Percentiles rank a stretch among this genome's conserved stretches.
Conservation (phyloP, 2,888 invertebrate genomes). For the Cheilosia urbana region DNA sequence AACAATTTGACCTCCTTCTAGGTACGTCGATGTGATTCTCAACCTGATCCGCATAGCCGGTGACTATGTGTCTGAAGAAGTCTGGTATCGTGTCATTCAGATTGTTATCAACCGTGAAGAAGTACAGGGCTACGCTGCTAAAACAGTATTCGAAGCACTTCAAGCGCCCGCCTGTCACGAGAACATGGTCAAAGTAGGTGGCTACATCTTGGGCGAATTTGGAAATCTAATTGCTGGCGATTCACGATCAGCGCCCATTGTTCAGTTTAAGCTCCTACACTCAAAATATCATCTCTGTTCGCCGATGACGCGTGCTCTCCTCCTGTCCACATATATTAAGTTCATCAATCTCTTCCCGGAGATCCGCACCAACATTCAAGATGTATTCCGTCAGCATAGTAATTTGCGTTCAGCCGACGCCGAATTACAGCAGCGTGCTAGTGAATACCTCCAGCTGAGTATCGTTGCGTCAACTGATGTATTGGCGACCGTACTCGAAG, state of each 20-base stretch:
- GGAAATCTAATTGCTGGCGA: slow-evolving; percentile 99
- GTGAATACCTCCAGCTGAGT: slow-evolving; percentile 98
- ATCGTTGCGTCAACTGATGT: slow-evolving; percentile 98
- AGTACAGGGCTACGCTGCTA: slow-evolving; percentile 99
- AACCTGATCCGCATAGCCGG: slow-evolving; percentile 99
- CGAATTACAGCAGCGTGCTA: slow-evolving; percentile 98
- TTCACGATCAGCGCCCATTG: slow-evolving; percentile 97
- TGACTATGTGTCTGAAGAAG: slow-evolving; percentile 99
- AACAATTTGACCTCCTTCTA: slow-evolving; percentile 70
- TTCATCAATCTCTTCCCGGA: slow-evolving; percentile 99
- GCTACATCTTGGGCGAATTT: slow-evolving; percentile 99
- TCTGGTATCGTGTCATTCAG: slow-evolving; percentile 99
- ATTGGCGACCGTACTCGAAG: slow-evolving; percentile 98
- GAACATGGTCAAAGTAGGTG: slow-evolving; percentile 99
- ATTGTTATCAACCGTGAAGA: slow-evolving; percentile 99
- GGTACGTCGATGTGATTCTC: slow-evolving; percentile 96
- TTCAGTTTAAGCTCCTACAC: slow-evolving; percentile 99
- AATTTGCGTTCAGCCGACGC: slow-evolving; percentile 99
- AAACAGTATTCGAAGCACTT: slow-evolving; percentile 99
- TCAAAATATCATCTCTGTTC: slow-evolving; percentile 99
- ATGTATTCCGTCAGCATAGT: slow-evolving; percentile 96
- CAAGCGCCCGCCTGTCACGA: slow-evolving; percentile 99
- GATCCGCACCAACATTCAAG: slow-evolving; percentile 97
- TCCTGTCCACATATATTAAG: slow-evolving; percentile 99
- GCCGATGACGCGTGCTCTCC: slow-evolving; percentile 96